phyloP scores from a whole-genome alignment of 2,113 vertebrate species.

The Phainopepla nitens region DNA sequence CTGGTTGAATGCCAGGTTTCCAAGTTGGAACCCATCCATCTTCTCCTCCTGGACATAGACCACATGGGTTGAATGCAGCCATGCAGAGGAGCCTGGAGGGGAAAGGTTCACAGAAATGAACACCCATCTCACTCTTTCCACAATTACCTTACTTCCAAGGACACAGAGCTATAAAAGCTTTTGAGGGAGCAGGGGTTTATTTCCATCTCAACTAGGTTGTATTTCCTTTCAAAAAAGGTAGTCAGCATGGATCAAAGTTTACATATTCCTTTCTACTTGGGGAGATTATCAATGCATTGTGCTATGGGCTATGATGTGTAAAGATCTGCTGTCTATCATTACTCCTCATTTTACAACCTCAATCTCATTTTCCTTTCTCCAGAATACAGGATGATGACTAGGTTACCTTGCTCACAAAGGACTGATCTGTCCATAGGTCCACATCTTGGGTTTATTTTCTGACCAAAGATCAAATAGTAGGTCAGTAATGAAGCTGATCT shows the following conservation, averaged over 20 bases:
- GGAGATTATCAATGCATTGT: not conserved
- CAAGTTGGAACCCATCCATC: not conserved
- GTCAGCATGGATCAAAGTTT: not conserved
- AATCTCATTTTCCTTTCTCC: not conserved
- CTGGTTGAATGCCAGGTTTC: not conserved
- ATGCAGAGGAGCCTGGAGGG: not conserved
- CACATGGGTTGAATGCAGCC: not conserved
- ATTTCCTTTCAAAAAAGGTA: not conserved
- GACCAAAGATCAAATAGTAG: not conserved
- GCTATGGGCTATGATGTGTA: not conserved
- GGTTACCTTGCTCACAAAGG: not conserved
- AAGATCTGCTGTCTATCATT: not conserved
- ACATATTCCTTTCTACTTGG: fast-evolving
- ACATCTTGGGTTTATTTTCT: not conserved
- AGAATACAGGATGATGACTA: not conserved
- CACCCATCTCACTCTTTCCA: not conserved
- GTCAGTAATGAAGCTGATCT: not conserved
- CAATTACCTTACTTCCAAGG: not conserved
- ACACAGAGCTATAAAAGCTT: not conserved
- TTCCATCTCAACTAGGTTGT: not conserved
- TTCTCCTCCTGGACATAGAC: not conserved
- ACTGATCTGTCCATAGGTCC: not conserved
- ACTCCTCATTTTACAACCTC: not conserved
- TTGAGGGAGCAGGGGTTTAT: not conserved
- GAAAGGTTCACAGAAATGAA: not conserved